Evolutionary conservation across 2,797 vertebrate species (phyloP).

Genomic region (Xerus rutilus): DNA sequence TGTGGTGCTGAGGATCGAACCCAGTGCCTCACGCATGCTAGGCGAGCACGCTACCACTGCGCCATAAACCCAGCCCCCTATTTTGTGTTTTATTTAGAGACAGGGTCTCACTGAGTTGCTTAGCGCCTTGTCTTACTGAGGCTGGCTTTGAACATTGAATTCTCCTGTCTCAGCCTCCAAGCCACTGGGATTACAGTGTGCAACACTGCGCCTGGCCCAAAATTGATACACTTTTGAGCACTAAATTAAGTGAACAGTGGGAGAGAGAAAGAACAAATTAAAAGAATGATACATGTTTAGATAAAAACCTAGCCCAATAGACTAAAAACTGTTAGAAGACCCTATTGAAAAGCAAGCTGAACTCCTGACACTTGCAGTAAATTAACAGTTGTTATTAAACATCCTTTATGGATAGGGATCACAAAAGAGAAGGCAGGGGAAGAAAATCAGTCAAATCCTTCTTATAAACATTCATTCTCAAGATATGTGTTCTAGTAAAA

Average conservation of each 20-base stretch:
- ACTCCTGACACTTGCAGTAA: background rate
- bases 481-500: background rate
- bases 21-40: no score
- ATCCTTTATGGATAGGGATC: background rate
- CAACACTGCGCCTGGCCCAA: no score
- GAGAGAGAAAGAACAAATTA: background rate
- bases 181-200: no score
- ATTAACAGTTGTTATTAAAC: background rate
- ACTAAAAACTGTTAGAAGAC: background rate
- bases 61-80: no score
- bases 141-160: no score
- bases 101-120: no score
- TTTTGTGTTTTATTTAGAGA: no score
- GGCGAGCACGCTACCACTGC: no score
- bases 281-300: background rate
- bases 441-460: background rate
- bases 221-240: background rate
- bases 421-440: background rate
- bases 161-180: no score
- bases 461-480: background rate
- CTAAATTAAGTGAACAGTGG: background rate
- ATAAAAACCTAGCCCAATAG: background rate
- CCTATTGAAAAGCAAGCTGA: conserved; percentile 2
- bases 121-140: no score
- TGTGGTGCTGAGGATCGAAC: no score